Evolutionary conservation across 2,888 invertebrate species (phyloP).

Genomic region (Sicus ferrugineus): DNA sequence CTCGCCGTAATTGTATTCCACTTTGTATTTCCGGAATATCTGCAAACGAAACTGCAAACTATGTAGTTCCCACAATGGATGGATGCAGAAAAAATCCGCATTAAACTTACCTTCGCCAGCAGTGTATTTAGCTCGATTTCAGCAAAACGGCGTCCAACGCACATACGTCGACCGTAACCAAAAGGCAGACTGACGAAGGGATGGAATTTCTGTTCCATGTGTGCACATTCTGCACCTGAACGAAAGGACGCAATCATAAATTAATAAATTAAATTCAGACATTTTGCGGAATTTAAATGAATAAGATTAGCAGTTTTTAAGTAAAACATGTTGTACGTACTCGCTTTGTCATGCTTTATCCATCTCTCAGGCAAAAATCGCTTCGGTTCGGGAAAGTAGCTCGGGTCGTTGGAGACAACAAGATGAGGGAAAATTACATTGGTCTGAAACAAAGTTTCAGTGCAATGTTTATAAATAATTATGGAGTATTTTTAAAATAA

Average conservation of each 20-base stretch:
- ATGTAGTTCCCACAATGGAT: not conserved
- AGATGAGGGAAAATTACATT: slow-evolving; percentile 82
- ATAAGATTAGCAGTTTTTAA: not conserved
- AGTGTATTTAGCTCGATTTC: slow-evolving; percentile 80
- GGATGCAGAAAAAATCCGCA: not conserved
- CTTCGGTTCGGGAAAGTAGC: slow-evolving; percentile 76
- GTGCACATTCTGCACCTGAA: slow-evolving; percentile 52
- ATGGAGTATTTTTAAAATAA: no score
- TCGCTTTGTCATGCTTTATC: slow-evolving; percentile 68
- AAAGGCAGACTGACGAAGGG: slow-evolving; percentile 80
- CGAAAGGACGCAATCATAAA: not conserved
- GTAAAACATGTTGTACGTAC: slow-evolving; percentile 53
- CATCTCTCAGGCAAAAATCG: slow-evolving; percentile 80
- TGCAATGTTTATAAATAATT: no score
- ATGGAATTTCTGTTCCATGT: slow-evolving; percentile 69
- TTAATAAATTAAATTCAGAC: not conserved
- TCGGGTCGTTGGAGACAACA: slow-evolving; percentile 75
- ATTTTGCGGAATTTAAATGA: no score
- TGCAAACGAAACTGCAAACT: slow-evolving; percentile 61
- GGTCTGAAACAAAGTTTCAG: slow-evolving; percentile 70
- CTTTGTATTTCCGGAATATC: slow-evolving; percentile 76
- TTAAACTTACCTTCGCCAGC: slow-evolving; percentile 71
- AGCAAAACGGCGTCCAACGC: slow-evolving; percentile 81
- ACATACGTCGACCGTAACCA: slow-evolving; percentile 79
- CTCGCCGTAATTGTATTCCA: slow-evolving; percentile 74